Base-by-base conservation (phyloP, 2,113 vertebrate species). In the Zosterops japonicus region DNA sequence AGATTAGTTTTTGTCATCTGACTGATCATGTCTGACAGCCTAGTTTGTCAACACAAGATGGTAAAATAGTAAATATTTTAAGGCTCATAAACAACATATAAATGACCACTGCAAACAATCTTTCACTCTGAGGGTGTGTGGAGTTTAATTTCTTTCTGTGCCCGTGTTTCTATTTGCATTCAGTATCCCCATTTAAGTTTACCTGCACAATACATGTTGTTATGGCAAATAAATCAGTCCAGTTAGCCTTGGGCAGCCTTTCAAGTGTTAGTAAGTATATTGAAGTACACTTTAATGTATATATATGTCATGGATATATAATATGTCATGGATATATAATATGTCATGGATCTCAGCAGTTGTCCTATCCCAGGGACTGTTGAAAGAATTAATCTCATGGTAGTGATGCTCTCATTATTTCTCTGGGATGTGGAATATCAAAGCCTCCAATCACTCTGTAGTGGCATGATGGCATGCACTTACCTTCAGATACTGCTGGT, bases 31-130 rank as follows among this genome's bases (percentile, higher is more conserved):
- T 35, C 72, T 94, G 94, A 95, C 86, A 91, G 80, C 80, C 31
- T 35, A 79, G 63, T 93, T 93, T 87, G 49, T 90, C 93, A 94
- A 81, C 17, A 81, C 10, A 61, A 88, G 64, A 86, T 60, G 36
- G 41, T 74, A 74, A 92, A 96, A 95, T 6, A 77, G 63, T 80
- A 87, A 97, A 94, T 27, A 82, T 93, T 94, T 95, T 87, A 79
- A 76, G 56, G 8, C 7, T 78, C 31, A 59, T 56, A 90, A 93
- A 79, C 46, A 92, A 59, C 28, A 33, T 89, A 87, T 24, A 95
- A 94, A 82, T 70, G 41, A 29, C 35, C 69, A 22, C 39, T 78
- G 25, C 27, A 71, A 85, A 53, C 17, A 61, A 15, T 85, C 21
- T 89, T 83, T 94, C 65, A 82, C 44, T 85, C 55, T 79, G 49